These are phyloP conservation scores for Symphodus melops DNA, from an alignment of 2,113 vertebrate genomes.

Conservation along the genomic window DNA sequence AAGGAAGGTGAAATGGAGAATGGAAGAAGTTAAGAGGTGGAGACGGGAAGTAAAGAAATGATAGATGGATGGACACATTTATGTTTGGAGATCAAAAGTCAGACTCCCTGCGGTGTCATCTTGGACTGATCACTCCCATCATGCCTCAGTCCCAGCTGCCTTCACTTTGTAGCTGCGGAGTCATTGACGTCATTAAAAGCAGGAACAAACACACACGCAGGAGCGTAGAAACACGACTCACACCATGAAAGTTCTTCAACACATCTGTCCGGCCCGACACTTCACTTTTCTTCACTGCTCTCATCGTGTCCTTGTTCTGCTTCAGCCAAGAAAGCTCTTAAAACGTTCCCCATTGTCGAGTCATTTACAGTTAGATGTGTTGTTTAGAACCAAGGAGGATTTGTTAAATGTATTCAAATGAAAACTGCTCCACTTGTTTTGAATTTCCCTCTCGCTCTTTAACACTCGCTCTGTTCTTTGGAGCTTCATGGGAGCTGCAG, in stretches of 20 bases:
- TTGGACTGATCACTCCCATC: constrained; percentile 68
- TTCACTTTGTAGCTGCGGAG: constrained; percentile 51
- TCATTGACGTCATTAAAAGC: constrained; percentile 36
- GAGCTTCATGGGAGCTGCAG: no score
- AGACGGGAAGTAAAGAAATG: constrained; percentile 43
- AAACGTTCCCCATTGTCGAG: not conserved
- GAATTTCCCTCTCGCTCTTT: no score
- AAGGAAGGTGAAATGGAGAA: not conserved
- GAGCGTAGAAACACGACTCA: not conserved
- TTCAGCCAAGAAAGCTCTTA: not conserved
- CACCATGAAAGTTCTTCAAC: not conserved
- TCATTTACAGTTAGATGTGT: no score
- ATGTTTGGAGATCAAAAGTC: constrained; percentile 64
- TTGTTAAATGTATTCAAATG: not conserved
- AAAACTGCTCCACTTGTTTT: no score
- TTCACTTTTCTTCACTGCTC: not conserved
- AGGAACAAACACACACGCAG: constrained; percentile 31
- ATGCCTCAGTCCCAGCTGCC: constrained; percentile 58
- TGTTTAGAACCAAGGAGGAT: not conserved
- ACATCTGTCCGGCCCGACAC: not conserved
- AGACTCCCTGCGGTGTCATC: constrained; percentile 55
- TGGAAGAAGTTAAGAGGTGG: constrained; percentile 9
- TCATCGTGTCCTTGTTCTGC: not conserved
- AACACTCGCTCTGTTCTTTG: not conserved
- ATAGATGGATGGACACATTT: constrained; percentile 56